phyloP scores from a whole-genome alignment of 2,797 vertebrate species.

The Hemibagrus guttatus region DNA sequence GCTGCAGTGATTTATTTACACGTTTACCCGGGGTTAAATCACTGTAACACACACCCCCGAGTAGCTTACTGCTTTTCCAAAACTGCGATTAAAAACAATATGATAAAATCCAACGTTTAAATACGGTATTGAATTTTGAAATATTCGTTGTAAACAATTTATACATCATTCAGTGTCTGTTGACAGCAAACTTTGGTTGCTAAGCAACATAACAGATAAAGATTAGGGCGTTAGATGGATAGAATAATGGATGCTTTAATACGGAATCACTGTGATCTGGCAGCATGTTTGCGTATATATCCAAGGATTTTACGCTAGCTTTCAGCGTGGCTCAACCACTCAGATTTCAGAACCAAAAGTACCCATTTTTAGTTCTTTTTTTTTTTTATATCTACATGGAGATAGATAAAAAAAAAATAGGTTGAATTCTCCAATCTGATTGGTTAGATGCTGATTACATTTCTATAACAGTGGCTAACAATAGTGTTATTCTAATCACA shows the following conservation, averaged over 20 bases:
- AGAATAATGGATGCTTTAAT: neutral
- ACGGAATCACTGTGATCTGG: neutral
- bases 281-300: neutral
- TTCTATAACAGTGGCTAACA: neutral
- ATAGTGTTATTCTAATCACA: neutral
- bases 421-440: neutral
- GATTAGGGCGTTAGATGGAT: neutral
- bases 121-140: neutral
- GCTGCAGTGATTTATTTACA: neutral
- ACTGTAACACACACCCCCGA: neutral
- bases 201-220: neutral
- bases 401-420: no score
- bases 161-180: rapidly evolving
- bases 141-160: neutral
- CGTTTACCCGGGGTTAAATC: neutral
- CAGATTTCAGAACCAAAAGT: neutral
- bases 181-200: neutral
- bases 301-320: neutral
- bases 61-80: neutral
- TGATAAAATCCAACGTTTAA: neutral
- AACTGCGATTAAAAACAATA: neutral
- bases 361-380: neutral
- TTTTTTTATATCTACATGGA: no score
- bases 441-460: neutral
- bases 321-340: neutral